These are phyloP conservation scores for Limnodromus scolopaceus DNA, from an alignment of 2,797 vertebrate species.

Conservation along the genomic window DNA sequence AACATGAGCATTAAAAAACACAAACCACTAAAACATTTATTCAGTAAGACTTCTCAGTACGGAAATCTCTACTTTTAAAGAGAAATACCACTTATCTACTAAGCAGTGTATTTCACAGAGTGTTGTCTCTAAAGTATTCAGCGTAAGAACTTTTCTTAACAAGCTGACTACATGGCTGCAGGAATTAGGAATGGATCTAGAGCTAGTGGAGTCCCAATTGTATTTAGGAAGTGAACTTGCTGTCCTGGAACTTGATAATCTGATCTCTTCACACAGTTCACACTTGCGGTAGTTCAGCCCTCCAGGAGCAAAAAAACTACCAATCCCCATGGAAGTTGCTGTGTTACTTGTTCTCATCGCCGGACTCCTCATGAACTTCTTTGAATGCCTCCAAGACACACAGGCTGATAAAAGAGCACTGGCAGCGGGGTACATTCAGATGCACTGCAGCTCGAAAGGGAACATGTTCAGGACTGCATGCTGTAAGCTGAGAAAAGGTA, in stretches of 20 bases:
- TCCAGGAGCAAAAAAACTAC: background rate
- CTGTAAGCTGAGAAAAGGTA: conserved; percentile 20
- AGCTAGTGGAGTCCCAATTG: background rate
- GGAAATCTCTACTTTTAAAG: background rate
- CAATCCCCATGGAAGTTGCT: background rate
- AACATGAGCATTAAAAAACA: background rate
- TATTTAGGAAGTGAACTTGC: background rate
- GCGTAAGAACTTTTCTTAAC: background rate
- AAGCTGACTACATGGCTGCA: background rate
- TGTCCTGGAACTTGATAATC: background rate
- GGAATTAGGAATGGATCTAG: background rate
- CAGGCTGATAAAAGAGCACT: background rate
- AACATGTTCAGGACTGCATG: background rate
- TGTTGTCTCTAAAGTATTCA: background rate
- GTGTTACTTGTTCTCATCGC: background rate
- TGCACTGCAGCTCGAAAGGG: background rate
- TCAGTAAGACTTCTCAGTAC: background rate
- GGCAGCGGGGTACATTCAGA: background rate
- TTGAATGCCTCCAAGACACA: background rate
- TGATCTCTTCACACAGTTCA: background rate
- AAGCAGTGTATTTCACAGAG: background rate
- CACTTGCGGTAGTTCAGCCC: background rate
- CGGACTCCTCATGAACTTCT: background rate
- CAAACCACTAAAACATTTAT: background rate
- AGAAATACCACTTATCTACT: background rate